Conservation (phyloP, 2,797 vertebrate genomes). For the Sebastes kiyomatsui region DNA sequence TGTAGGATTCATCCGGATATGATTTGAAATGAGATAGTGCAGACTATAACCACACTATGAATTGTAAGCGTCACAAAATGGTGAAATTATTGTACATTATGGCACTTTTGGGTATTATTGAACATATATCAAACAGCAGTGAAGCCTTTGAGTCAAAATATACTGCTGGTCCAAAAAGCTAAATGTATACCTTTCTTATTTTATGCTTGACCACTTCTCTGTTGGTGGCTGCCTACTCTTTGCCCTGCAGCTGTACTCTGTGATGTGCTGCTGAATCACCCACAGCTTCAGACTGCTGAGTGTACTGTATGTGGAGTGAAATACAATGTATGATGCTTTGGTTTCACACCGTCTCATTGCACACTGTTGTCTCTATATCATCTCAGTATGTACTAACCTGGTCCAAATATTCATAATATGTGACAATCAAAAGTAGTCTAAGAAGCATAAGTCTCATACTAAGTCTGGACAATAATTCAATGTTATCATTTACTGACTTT, state of each 20-base stretch:
- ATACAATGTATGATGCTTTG: neutral
- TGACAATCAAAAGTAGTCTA: neutral
- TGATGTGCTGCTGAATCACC: constrained; percentile 20
- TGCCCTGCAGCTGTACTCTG: constrained; percentile 1
- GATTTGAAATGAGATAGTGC: too few species aligned
- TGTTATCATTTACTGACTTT: neutral
- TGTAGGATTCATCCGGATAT: too few species aligned
- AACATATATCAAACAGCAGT: neutral
- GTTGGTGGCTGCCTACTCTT: neutral
- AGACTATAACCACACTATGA: too few species aligned
- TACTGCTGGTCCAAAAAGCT: neutral
- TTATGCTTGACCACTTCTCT: constrained; percentile 7
- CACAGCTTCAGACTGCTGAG: constrained; percentile 25
- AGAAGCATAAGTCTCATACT: neutral
- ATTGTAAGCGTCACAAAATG: too few species aligned
- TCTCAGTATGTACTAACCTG: neutral
- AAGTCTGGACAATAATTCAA: neutral
- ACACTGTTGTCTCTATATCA: neutral
- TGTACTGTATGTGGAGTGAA: neutral
- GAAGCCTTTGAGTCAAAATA: neutral
- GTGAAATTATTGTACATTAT: too few species aligned
- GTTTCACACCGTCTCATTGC: neutral
- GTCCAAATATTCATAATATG: neutral
- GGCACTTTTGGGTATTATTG: rapidly evolving
- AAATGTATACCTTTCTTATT: constrained; percentile 9